Conservation (phyloP, 2,888 invertebrate genomes). For the Spicauda simplicius region DNA sequence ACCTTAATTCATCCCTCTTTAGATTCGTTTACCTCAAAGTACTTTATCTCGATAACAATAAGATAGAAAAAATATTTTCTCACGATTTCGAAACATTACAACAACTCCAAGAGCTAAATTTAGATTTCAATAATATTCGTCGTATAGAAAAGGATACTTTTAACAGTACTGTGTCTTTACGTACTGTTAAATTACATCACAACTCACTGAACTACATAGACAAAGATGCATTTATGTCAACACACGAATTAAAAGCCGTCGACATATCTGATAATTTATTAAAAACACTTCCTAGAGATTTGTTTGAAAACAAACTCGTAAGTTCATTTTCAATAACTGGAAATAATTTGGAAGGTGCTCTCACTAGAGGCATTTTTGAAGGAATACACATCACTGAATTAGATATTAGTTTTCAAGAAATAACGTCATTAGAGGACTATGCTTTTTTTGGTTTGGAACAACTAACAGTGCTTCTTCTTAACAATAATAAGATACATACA, state of each 20-base stretch:
- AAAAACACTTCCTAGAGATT: conserved; percentile 52
- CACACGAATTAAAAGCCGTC: conserved; percentile 47
- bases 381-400: conserved; percentile 55
- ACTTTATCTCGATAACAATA: conserved; percentile 59
- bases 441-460: conserved; percentile 58
- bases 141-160: conserved; percentile 52
- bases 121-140: conserved; percentile 56
- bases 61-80: conserved; percentile 49
- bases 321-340: conserved; percentile 51
- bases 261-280: conserved; percentile 60
- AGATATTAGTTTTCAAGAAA: conserved; percentile 57
- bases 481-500: conserved; percentile 56
- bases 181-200: conserved; percentile 52
- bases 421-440: conserved; percentile 59
- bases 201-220: conserved; percentile 53
- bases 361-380: conserved; percentile 60
- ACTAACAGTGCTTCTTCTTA: conserved; percentile 53
- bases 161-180: conserved; percentile 47
- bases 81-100: conserved; percentile 55
- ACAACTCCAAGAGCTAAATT: conserved; percentile 47
- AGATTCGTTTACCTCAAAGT: conserved; percentile 55
- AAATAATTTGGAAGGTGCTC: conserved; percentile 57
- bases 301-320: conserved; percentile 61
- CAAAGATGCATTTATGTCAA: conserved; percentile 50
- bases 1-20: conserved; percentile 59